Evolutionary conservation across 2,113 vertebrate genomes (phyloP), one percentile per base, ranked within the genome.

Genomic region (Pimephales promelas): DNA sequence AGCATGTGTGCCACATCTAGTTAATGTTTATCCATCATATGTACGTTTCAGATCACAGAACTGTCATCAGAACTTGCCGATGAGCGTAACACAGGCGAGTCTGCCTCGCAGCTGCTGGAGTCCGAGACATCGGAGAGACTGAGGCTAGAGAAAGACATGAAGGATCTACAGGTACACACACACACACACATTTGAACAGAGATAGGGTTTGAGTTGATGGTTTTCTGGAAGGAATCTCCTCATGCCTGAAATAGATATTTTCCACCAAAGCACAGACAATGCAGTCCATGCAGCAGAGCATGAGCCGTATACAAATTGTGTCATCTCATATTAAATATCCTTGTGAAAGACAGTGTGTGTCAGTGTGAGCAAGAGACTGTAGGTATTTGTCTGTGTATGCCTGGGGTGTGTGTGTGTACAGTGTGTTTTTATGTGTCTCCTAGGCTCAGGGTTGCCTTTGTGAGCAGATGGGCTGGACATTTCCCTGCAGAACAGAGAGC

Each of bases 11-110:
- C 26, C 34, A n/a, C 22, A 14, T 74, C n/a, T 66, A 18, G n/a
- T 78, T 49, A 43, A 79, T 1, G 59, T 31, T 47, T 7, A 1
- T 24, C 31, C 45, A 31, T 74, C 28, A 52, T 52, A 5, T 26
- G 13, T 70, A 11, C 72, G 0, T 82, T n/a, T 59, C 91, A 99
- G 98, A 96, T 99, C 90, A 94, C 97, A 10, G 98, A 99, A 90
- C 89, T 99, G 90, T 97, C 96, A 1, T 96, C 97, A 16, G 98
- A 99, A 93, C 95, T 99, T 88, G 94, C 97, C 0, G 98, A 99
- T 94, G 98, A 99, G 91, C 92, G 98, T 0, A 98, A 98, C 93
- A 97, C 97, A 0, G 96, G 97, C 3, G 98, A 99, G 91, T 98
- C 98, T 0, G 95, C 97, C n/a, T 96, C 97, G 73, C 97, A 99